Conservation (phyloP, 53 echinoderm and acorn worm species). For the Holothuria scabra region DNA sequence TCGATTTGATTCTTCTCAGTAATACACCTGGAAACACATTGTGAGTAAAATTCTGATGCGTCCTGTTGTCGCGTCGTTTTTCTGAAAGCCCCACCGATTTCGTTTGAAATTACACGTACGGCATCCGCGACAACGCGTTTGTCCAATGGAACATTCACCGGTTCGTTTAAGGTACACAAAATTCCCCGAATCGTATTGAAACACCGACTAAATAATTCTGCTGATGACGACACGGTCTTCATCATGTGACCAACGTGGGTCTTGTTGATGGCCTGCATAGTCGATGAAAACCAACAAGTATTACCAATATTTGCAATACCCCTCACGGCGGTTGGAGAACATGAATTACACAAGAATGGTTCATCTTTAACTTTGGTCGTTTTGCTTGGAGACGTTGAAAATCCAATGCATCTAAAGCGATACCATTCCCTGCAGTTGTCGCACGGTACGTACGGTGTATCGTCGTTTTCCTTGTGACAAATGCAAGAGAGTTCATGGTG, state of each 20-base stretch:
- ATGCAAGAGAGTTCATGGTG: no score
- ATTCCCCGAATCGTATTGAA: no score
- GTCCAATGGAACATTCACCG: no score
- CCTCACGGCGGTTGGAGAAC: neutral
- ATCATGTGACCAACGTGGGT: neutral
- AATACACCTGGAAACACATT: neutral
- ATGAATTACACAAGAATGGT: neutral
- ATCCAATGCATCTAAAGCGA: neutral
- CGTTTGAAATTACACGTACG: neutral
- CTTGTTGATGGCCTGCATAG: neutral
- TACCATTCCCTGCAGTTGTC: neutral
- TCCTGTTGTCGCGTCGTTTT: neutral
- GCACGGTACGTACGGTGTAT: neutral
- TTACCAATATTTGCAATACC: neutral
- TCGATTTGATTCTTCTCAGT: no score
- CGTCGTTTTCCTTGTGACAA: neutral
- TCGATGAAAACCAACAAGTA: conserved; percentile 4
- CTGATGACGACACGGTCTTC: neutral
- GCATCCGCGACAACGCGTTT: neutral
- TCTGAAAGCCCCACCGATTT: no score
- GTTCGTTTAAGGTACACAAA: neutral
- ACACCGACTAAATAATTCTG: neutral
- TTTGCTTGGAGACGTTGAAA: neutral
- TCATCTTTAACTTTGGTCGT: neutral
- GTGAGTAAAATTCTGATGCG: neutral